Base-by-base conservation (phyloP, 2,888 invertebrate species). In the Galeopsomyia nigrocyanea region DNA sequence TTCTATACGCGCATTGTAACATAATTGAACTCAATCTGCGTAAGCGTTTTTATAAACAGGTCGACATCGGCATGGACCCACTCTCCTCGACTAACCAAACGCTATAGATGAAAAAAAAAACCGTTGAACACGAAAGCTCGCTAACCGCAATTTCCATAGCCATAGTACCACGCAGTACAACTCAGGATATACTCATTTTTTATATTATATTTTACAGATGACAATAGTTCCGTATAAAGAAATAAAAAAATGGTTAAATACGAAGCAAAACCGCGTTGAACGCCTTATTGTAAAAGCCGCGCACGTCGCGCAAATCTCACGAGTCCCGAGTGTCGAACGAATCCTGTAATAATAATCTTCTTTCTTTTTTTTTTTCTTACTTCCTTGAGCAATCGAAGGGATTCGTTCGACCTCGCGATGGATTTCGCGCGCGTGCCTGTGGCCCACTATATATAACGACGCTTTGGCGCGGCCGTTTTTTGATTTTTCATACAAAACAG, bases 151-250 rank as follows among this genome's bases (percentile, higher is more conserved):
- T 83, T 83, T 86, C 85, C 84, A 86, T 86, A 86, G 84, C 85
- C 86, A 85, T 86, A 86, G 85, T 84, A 86, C 85, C 86, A 85
- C 80, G 82, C 85, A 86, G 86, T 86, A 86, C 86, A 86, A 86
- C 86, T 85, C 86, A 86, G 85, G 86, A 85, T 26, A 26, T 26
- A 26, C 26, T 26, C 26, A 26, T 85, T 82, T 86, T 86, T 86
- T 86, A 86, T 85, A 86, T 85, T 86, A 85, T 86, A 85, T 84
- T 86, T 86, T 86, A 86, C 86, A 86, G 86, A 85, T 82, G 86
- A 86, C 86, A 86, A 86, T 86, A 86, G 86, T 85, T 86, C 84
- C 84, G 80, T 84, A 83, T 81, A 80, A 17, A 60, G 55, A 66
- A 47, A 68, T 31, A 57, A 26, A 26, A 16, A 63, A 26, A 26